Base-by-base conservation (phyloP, 2,113 vertebrate genomes). In the Colossoma macropomum region DNA sequence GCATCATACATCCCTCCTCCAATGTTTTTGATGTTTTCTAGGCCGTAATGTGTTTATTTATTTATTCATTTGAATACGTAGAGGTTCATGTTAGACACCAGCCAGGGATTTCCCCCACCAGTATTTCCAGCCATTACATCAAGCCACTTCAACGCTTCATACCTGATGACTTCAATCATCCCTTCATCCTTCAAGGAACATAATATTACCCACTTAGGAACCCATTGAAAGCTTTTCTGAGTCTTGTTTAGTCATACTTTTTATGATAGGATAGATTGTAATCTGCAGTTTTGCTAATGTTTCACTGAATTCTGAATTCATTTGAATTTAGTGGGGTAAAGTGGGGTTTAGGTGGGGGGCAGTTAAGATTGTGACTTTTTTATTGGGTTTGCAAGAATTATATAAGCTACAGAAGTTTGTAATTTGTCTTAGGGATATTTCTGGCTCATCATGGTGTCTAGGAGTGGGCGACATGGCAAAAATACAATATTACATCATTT, bases 41-140 rank as follows among this genome's bases (percentile, higher is more conserved):
- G 60, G 59, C 23, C 71, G 45, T 60, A 68, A 41, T n/a, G 59
- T 25, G 27, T 62, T 70, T 16, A 65, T 52, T 73, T 25, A 72
- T 77, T 73, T 30, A 56, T 77, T 62, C 0, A 62, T 77, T 68
- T 66, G 60, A 74, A 45, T 48, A 27, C 74, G 66, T 41, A 82
- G 73, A 80, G 48, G 15, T 16, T 30, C 32, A 81, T 19, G 23
- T 48, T 32, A 41, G 52, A 71, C 41, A 62, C 41, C 27, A 48
- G 12, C 68, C 70, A 76, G 32, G 16, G 15, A 66, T 77, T 77
- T 83, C 66, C 65, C 34, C 23, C 28, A 62, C 7, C 8, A 50
- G 52, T 6, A 72, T 76, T 83, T 78, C 72, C 48, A 81, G 34
- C 45, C 23, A 34, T 86, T 84, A 80, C 72, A 80, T 80, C 85